Conservation (phyloP, 92 coral and sea anemone genomes). For the Actinostola sp. region DNA sequence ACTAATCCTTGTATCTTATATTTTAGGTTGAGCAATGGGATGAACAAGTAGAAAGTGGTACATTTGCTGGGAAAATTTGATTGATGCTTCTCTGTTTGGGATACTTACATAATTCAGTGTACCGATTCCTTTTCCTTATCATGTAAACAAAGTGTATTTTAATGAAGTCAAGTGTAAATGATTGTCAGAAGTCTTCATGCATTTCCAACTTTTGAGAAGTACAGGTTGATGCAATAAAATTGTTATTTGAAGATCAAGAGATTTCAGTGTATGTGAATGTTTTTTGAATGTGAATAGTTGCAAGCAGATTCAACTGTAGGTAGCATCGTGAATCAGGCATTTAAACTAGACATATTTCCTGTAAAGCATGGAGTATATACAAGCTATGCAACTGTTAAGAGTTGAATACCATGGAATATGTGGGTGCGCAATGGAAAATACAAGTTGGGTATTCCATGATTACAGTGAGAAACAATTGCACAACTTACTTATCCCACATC, state of each 20-base stretch:
- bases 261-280: too few relatives aligned
- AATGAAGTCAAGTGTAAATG: conserved; percentile 19
- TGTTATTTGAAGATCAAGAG: not conserved
- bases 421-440: too few relatives aligned
- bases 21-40: conserved; percentile 88
- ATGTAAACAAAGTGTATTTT: conserved; percentile 24
- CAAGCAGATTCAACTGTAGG: too few relatives aligned
- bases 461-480: too few relatives aligned
- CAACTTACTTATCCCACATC: too few relatives aligned
- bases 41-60: conserved; percentile 83
- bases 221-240: conserved; percentile 18
- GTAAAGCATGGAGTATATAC: too few relatives aligned
- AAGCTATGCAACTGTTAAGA: too few relatives aligned
- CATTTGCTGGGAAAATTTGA: conserved; percentile 86
- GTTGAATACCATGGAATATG: too few relatives aligned
- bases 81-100: conserved; percentile 15
- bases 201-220: conserved; percentile 8
- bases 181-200: not conserved
- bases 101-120: not conserved
- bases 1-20: not conserved
- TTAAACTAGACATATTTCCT: too few relatives aligned
- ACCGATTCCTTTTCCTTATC: not conserved
- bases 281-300: too few relatives aligned
- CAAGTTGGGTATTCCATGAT: too few relatives aligned
- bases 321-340: too few relatives aligned